phyloP scores from a whole-genome alignment of 1,140 invertebrate species.

The Bradysia coprophila region DNA sequence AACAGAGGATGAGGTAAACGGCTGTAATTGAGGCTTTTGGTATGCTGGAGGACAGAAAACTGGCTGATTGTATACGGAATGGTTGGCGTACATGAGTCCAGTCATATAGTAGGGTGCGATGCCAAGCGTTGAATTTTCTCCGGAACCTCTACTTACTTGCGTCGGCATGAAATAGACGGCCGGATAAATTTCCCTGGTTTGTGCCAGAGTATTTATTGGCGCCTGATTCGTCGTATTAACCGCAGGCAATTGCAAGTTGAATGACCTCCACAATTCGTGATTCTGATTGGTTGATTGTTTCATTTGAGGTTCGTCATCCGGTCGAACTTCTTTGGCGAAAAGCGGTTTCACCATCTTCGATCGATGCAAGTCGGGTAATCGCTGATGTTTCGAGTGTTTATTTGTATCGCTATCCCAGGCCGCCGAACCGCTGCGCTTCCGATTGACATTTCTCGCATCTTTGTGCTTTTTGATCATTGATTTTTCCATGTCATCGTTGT shows the following conservation, averaged over 20 bases:
- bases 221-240: background rate
- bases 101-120: too few species aligned
- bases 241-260: background rate
- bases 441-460: background rate
- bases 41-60: too few species aligned
- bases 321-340: too few species aligned
- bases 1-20: too few species aligned
- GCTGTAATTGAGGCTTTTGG: too few species aligned
- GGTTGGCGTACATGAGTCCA: too few species aligned
- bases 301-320: too few species aligned
- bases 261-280: background rate
- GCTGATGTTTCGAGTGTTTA: background rate
- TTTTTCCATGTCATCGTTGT: slow-evolving; percentile 64
- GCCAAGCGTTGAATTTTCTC: background rate
- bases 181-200: slow-evolving; percentile 20
- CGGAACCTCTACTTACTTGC: slow-evolving; percentile 7
- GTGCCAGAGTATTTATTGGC: background rate
- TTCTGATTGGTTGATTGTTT: background rate
- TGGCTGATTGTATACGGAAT: too few species aligned
- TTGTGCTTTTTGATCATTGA: slow-evolving; percentile 17
- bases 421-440: background rate
- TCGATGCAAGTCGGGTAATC: background rate
- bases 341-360: too few species aligned
- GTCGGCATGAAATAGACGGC: slow-evolving; percentile 38
- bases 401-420: background rate